These are phyloP conservation scores for Apoderus coryli DNA, from an alignment of 2,888 invertebrate genomes.

Conservation along the genomic window DNA sequence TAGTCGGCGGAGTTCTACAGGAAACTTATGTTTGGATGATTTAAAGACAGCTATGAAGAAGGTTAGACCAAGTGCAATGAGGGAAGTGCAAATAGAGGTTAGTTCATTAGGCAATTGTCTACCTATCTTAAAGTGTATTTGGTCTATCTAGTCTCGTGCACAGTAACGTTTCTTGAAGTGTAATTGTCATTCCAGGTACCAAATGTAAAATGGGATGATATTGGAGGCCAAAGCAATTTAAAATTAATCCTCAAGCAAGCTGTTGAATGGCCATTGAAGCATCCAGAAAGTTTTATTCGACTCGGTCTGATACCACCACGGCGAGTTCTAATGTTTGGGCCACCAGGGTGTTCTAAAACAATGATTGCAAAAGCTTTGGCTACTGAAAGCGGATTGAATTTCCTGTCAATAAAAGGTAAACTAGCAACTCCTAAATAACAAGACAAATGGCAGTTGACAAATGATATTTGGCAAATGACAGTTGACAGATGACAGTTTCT, in stretches of 20 bases:
- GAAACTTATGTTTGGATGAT: slow-evolving; percentile 33
- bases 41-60: slow-evolving; percentile 48
- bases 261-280: slow-evolving; percentile 85
- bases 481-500: too few species aligned
- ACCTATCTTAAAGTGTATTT: too few species aligned
- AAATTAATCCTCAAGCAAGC: slow-evolving; percentile 78
- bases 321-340: slow-evolving; percentile 89
- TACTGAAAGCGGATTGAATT: slow-evolving; percentile 89
- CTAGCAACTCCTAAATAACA: too few species aligned
- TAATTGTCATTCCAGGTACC: slow-evolving; percentile 34
- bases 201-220: slow-evolving; percentile 81
- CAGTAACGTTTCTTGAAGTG: too few species aligned
- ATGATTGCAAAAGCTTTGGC: slow-evolving; percentile 96
- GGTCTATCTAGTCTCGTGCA: neutral
- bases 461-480: too few species aligned
- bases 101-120: slow-evolving; percentile 9
- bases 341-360: slow-evolving; percentile 97
- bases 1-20: slow-evolving; percentile 32
- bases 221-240: slow-evolving; percentile 79
- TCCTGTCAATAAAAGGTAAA: slow-evolving; percentile 83
- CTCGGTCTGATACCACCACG: slow-evolving; percentile 76
- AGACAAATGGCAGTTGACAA: too few species aligned
- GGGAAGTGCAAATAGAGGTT: slow-evolving; percentile 74
- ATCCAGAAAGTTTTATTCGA: slow-evolving; percentile 66
- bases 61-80: slow-evolving; percentile 82